Base-by-base conservation (phyloP, 2,113 vertebrate species). In the Chitala chitala region DNA sequence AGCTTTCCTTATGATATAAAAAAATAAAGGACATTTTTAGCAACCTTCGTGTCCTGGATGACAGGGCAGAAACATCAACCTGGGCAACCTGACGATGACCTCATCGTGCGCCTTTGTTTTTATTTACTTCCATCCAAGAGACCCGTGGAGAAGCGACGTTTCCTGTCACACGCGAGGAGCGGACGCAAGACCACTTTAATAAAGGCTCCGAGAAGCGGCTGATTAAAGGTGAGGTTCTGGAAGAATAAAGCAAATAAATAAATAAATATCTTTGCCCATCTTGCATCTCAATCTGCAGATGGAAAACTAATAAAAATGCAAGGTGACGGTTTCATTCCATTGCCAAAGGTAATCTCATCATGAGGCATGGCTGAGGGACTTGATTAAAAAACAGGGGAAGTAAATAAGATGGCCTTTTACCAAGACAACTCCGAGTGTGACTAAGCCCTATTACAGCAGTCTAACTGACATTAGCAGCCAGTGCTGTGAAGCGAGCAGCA, bases 291-390 rank as follows among this genome's bases (percentile, higher is more conserved):
- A 26, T 42, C 36, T 42, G 53, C 24, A 44, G 55, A 48, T 36
- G 56, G 58, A 48, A 64, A 69, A 69, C 40, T 73, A 50, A 64
- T 73, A 73, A 73, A 73, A 12, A n/a, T 17, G 42, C 20, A 38
- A 24, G 24, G 50, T 22, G 38, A 46, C 24, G 2, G 12, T 22
- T 26, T 33, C 13, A 54, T 71, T 54, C 44, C 26, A 20, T 36
- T 54, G 48, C 69, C 44, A 51, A 26, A 13, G 54, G 71, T 61
- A 15, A 73, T 42, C 71, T 73, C 42, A 64, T 73, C 72, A 38
- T 24, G 22, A 51, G 10, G 56, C 22, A 36, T 31, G 13, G 31
- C 58, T 10, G 42, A 51, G 20, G 24, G 12, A 29, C 17, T 15
- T 33, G 72, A 40, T 64, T 53, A 33, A 54, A 71, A 69, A 69